A percentile compares a stretch with the other conserved stretches of the same genome.
These are phyloP conservation scores for Callopanchax toddi DNA, from an alignment of 2,113 vertebrate species.

Conservation along the genomic window DNA sequence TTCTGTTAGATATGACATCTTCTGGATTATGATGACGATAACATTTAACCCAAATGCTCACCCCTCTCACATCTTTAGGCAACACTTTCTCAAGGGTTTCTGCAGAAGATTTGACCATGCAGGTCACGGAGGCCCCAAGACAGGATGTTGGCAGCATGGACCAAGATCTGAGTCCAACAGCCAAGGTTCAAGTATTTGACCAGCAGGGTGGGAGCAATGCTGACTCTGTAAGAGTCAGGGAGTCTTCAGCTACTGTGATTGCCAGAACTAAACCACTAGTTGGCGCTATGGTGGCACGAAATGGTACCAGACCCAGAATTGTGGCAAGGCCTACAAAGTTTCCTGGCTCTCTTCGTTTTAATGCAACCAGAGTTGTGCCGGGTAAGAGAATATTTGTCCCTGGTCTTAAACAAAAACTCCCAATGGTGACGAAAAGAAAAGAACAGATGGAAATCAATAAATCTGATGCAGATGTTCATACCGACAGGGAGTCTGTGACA, in stretches of 20 bases:
- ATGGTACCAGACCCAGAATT: conserved; percentile 35
- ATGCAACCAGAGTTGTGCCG: conserved; percentile 44
- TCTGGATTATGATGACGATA: conserved; percentile 3
- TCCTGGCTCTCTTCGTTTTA: conserved; percentile 15
- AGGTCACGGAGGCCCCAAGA: conserved; percentile 20
- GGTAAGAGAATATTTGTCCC: conserved; percentile 8
- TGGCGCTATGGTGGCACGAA: conserved; percentile 1
- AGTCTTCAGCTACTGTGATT: neutral
- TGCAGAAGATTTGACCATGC: conserved; percentile 30
- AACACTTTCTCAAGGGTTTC: conserved; percentile 22
- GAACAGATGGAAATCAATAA: neutral
- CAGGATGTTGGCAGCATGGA: conserved; percentile 1
- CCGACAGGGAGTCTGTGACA: conserved; percentile 3
- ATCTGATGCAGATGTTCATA: conserved; percentile 10
- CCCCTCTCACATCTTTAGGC: conserved; percentile 62
- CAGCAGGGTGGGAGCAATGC: conserved; percentile 1
- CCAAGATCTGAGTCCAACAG: conserved; percentile 10
- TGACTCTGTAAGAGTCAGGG: neutral
- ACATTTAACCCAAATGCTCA: conserved; percentile 47
- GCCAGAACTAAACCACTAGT: conserved; percentile 36
- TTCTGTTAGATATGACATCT: conserved; percentile 29
- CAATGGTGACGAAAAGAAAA: conserved; percentile 3
- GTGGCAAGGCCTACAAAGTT: conserved; percentile 13
- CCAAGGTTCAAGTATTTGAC: conserved; percentile 3
- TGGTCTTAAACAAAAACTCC: conserved; percentile 27